These are phyloP conservation scores for Loripinus fragilis DNA, from an alignment of 2,888 invertebrate genomes.

Conservation along the genomic window DNA sequence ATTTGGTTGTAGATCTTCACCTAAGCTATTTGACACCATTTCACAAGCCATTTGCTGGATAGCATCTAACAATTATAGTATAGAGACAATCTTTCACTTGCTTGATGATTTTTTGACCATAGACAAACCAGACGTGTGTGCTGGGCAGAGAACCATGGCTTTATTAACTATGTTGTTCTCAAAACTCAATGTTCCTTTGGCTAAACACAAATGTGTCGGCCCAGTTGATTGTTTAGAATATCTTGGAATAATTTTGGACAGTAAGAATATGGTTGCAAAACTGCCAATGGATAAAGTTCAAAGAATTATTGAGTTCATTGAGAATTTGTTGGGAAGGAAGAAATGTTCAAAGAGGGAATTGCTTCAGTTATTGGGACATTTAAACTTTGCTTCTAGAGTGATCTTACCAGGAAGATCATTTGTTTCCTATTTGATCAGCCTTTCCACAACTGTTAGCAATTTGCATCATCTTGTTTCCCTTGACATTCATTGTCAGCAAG, in stretches of 20 bases:
- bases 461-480: conserved; percentile 29
- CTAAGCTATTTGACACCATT: no score
- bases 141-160: no score
- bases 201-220: no score
- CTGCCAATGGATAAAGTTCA: conserved; percentile 46
- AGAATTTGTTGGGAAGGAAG: neutral
- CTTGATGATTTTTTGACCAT: no score
- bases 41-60: no score
- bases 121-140: no score
- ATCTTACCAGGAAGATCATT: conserved; percentile 40
- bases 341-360: conserved; percentile 5
- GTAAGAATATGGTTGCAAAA: conserved; percentile 38
- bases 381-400: conserved; percentile 40
- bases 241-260: conserved; percentile 54
- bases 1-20: no score
- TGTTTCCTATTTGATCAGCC: conserved; percentile 26
- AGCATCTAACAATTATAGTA: no score
- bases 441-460: conserved; percentile 29
- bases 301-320: conserved; percentile 29
- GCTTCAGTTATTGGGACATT: conserved; percentile 38
- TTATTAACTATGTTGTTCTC: no score
- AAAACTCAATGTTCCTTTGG: no score
- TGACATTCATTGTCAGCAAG: conserved; percentile 18
- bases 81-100: no score
- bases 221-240: conserved; percentile 38